Evolutionary conservation across 1,140 invertebrate genomes (phyloP), one percentile per base, ranked within the genome.

Genomic region (Magallana angulata): DNA sequence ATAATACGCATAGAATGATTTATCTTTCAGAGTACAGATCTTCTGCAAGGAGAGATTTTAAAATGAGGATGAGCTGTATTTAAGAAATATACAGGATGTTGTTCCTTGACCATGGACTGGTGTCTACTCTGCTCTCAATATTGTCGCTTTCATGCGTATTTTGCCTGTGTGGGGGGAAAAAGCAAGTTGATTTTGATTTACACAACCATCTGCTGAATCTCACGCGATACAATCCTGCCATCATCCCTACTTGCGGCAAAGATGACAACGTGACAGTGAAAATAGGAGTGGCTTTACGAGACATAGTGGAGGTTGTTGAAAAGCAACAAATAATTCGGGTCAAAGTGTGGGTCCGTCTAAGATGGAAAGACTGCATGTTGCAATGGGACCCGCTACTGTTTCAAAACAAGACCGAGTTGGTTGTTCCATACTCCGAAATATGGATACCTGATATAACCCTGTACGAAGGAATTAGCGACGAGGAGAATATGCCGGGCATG

Each of bases 281-380:
- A 82, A 57, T 82, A 48, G 80, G 57, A 56, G 9, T 82, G 36
- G 80, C 80, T 18, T 56, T 82, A n/a, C 36, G 80, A 82, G 80
- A 82, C 12, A 56, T 82, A 18, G 80, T 82, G 12, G 80, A 82
- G 56, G 12, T 82, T 14, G 0, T 6, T 4, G 80, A 82, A 16
- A 82, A 82, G 56, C 80, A 82, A 56, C 80, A 82, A 82, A 48
- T 82, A 18, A 82, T 82, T 11, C 36, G 80, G 7, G 30, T 82
- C 24, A 36, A 82, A 82, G n/a, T 82, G 16, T 82, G 80, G 80
- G 57, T 82, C 7, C 36, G 80, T 56, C 12, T 82, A 18, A 86
- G 85, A 60, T 93, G 93, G 92, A 82, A 24, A 4, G 91, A 93
- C 83, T 91, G 89, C 80, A 88, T 90, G 16, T 83, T 94, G 57